Percentiles rank a stretch among this genome's conserved stretches.
Evolutionary conservation across 2,113 vertebrate genomes (phyloP).

Genomic region (Psittacara wagleri): DNA sequence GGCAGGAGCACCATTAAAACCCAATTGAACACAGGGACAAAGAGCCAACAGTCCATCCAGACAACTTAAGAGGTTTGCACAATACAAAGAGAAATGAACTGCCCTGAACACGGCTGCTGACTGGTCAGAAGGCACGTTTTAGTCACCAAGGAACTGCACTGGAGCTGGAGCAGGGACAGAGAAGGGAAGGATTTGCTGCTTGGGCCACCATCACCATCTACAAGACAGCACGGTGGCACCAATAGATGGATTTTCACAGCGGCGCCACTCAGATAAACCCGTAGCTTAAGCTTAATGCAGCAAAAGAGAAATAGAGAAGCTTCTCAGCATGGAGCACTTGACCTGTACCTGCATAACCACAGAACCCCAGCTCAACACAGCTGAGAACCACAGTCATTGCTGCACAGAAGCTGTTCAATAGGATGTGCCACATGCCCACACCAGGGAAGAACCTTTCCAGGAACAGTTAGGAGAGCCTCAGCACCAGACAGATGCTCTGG

Average conservation of each 20-base stretch:
- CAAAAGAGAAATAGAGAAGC: neutral
- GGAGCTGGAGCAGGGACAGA: neutral
- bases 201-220: neutral
- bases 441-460: neutral
- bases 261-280: rapidly evolving
- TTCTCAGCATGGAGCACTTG: neutral
- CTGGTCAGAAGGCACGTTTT: neutral
- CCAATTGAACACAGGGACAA: slow-evolving; percentile 70
- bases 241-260: neutral
- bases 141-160: neutral
- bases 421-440: neutral
- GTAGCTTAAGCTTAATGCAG: neutral
- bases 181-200: neutral
- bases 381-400: neutral
- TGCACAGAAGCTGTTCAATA: rapidly evolving
- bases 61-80: slow-evolving; percentile 71
- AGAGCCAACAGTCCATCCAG: slow-evolving; percentile 72
- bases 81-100: slow-evolving; percentile 79
- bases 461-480: neutral
- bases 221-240: neutral
- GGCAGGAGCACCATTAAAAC: slow-evolving; percentile 76
- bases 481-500: rapidly evolving
- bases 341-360: neutral
- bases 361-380: neutral
- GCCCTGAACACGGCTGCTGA: slow-evolving; percentile 66